Conservation (phyloP, 2,888 invertebrate genomes). For the Vanessa cardui region DNA sequence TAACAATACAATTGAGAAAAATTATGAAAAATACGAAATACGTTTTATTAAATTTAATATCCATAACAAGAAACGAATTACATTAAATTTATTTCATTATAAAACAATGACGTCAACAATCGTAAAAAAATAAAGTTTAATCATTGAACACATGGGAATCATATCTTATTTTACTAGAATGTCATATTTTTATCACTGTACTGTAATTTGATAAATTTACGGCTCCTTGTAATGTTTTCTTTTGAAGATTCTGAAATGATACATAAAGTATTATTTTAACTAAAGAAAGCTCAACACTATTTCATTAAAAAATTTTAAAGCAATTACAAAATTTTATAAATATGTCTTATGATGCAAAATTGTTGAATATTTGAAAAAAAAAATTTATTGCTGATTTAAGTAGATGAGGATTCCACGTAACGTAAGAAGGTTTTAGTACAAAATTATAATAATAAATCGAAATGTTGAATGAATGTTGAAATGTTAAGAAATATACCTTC, state of each 20-base stretch:
- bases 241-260: conserved; percentile 85
- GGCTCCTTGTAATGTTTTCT: conserved; percentile 85
- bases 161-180: conserved; percentile 36
- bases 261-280: neutral
- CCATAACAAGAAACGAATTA: conserved; percentile 18
- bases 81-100: conserved; percentile 34
- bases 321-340: too few relatives aligned
- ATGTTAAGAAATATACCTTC: conserved; percentile 75
- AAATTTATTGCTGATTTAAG: too few relatives aligned
- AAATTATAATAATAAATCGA: neutral
- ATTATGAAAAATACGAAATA: conserved; percentile 2
- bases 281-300: neutral
- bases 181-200: conserved; percentile 81
- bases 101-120: conserved; percentile 30
- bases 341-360: too few relatives aligned
- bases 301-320: too few relatives aligned
- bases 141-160: conserved; percentile 31
- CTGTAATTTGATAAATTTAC: conserved; percentile 85
- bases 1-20: neutral
- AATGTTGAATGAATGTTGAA: too few relatives aligned
- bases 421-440: too few relatives aligned
- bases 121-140: conserved; percentile 30
- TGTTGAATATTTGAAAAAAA: too few relatives aligned
- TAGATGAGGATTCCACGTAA: too few relatives aligned
- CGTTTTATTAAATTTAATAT: conserved; percentile 23